phyloP scores from a whole-genome alignment of 2,888 invertebrate genomes.

The Eupithecia dodoneata region DNA sequence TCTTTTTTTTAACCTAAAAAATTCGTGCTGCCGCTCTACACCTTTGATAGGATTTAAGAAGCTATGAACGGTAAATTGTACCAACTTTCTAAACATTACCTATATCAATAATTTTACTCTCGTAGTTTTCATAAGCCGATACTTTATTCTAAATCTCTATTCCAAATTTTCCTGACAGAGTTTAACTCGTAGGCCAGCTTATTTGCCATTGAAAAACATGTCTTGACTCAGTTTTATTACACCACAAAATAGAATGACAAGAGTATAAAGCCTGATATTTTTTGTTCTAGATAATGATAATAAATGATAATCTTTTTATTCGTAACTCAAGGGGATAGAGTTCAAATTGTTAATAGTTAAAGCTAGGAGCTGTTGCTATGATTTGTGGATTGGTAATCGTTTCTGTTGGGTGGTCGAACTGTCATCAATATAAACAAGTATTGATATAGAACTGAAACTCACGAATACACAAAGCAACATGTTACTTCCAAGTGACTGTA shows the following conservation, averaged over 20 bases:
- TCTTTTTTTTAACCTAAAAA: no score
- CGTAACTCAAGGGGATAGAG: conserved; percentile 34
- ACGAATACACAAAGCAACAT: background rate
- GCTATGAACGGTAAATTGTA: no score
- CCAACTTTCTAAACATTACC: no score
- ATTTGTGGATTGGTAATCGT: conserved; percentile 43
- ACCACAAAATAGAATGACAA: conserved; percentile 26
- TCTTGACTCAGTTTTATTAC: conserved; percentile 26
- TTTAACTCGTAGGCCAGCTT: background rate
- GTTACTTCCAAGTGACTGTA: background rate
- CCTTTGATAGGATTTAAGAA: no score
- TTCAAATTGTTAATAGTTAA: conserved; percentile 14
- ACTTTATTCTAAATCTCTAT: background rate
- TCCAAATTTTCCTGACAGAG: background rate
- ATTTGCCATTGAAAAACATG: conserved; percentile 11
- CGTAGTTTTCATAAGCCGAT: background rate
- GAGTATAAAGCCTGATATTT: conserved; percentile 6
- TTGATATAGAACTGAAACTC: conserved; percentile 22
- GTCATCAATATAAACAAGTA: conserved; percentile 22
- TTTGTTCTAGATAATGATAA: conserved; percentile 31
- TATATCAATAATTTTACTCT: no score
- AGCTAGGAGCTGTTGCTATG: conserved; percentile 35
- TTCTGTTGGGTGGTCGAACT: conserved; percentile 41
- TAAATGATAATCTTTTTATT: conserved; percentile 21
- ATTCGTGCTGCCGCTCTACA: no score